These are phyloP conservation scores for Sebastes jordani DNA, from an alignment of 2,797 vertebrate species.

Conservation along the genomic window DNA sequence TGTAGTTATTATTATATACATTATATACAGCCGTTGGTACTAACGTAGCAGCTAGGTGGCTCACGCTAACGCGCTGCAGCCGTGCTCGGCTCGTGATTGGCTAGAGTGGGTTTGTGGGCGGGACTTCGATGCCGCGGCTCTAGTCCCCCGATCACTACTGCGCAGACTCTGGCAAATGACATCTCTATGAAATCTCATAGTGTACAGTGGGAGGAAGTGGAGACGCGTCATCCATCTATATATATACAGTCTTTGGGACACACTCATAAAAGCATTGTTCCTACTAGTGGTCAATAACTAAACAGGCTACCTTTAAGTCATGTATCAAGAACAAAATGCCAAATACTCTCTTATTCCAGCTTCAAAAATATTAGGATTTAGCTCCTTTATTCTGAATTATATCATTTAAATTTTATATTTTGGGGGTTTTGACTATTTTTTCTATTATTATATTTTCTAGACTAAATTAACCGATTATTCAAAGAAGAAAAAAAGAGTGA, in stretches of 20 bases:
- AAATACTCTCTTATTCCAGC: background rate
- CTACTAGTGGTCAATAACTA: background rate
- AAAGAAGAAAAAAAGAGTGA: background rate
- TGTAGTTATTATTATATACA: too few relatives aligned
- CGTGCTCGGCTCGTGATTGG: too few relatives aligned
- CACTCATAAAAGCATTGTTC: too few relatives aligned
- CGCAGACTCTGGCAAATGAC: too few relatives aligned
- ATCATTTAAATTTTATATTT: background rate
- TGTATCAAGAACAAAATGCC: background rate
- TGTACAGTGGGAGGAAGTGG: too few relatives aligned
- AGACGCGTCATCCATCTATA: too few relatives aligned
- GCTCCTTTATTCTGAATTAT: background rate
- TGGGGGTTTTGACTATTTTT: background rate
- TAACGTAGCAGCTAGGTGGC: too few relatives aligned
- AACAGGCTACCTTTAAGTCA: background rate
- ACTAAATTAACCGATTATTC: background rate
- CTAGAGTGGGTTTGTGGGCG: rapidly evolving
- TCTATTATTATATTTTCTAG: background rate
- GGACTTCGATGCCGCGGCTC: too few relatives aligned
- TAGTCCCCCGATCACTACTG: too few relatives aligned
- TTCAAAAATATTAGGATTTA: background rate
- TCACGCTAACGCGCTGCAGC: rapidly evolving
- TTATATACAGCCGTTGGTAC: too few relatives aligned
- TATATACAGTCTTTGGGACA: too few relatives aligned
- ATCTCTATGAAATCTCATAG: too few relatives aligned